Evolutionary conservation across 2,888 invertebrate species (phyloP), one percentile per base, ranked within the genome.

Genomic region (Drosophila neutralis): DNA sequence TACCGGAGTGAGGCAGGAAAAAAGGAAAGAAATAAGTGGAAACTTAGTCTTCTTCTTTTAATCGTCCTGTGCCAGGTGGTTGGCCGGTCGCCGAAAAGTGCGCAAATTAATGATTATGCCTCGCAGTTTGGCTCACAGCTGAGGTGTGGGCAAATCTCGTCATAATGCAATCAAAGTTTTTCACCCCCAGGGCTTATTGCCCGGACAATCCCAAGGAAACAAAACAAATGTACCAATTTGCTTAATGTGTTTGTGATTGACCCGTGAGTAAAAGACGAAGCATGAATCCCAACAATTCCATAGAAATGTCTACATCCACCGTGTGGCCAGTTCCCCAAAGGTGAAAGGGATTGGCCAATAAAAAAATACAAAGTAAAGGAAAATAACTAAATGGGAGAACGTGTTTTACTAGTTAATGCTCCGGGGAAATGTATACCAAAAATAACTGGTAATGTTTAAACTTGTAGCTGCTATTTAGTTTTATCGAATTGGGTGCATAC

Each of bases 101-200:
- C 60, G 67, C 80, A 80, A 87, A 84, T 87, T 89, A 89, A 89
- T 84, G 87, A 87, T 87, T 89, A 80, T 80, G 73, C 56, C 72
- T 52, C 64, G 51, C 75, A 54, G 77, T 71, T 71, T 75, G 40
- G 45, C 49, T 57, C 31, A 45, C 38, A 40, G 42, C 35, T 48
- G 49, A 61, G 63, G 76, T 73, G 69, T 73, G 49, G 70, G 68
- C 29, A 87, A 86, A 89, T 89, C 87, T 89, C 76, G 40, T 84
- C 69, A 70, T 83, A 83, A 86, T 86, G 81, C 81, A 83, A 87
- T 87, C 80, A 84, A 88, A 88, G 78, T 79, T 82, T 72, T 80
- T 78, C 77, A 74, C 72, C 71, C 69, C 56, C 52, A 53, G 63
- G 67, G 73, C 79, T 80, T 87, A 77, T 75, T 75, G 82, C 82